Evolutionary conservation across 2,113 vertebrate genomes (phyloP), one percentile per base, ranked within the genome.

Genomic region (Hyperopisus bebe): DNA sequence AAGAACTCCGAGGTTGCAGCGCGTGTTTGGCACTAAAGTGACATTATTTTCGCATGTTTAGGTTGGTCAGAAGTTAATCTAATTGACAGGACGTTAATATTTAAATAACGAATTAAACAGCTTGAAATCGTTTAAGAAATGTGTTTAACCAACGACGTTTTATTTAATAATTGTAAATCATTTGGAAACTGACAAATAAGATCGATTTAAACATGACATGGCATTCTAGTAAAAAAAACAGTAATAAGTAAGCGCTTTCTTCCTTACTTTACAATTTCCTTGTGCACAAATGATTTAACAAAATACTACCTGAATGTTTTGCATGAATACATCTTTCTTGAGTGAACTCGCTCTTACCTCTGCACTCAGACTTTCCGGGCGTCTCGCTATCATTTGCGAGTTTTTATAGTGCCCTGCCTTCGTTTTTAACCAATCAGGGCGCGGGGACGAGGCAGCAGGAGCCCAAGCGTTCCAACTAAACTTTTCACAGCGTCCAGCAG

Each of bases 381-480:
- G 77, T 19, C 42, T 9, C 39, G 0, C 77, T 82, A 4, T 44
- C 91, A 92, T 24, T 46, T 90, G 70, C 89, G 90, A 44, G 48
- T 55, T 91, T 94, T 93, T 94, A 92, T 95, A 92, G 88, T 15
- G 93, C 91, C 94, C 93, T 93, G 94, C 95, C 94, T 94, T 94
- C 92, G 31, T 0, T 2, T 24, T 39, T 24, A 91, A 86, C 94
- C 95, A 95, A 95, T 95, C 94, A 93, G 91, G 5, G 91, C 17
- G 50, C 50, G 50, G 13, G n/a, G 93, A 93, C 93, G 91, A 91
- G 90, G 47, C 11, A 35, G 44, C 0, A 62, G 24, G 44, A 51
- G 53, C 50, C 5, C 47, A 19, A 5, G 10, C 17, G 39, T 82
- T 42, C 8, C 6, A 82, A 44, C 17, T 9, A 39, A 82, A 82